Evolutionary conservation across 2,113 vertebrate species (phyloP).

Genomic region (Electrona antarctica): DNA sequence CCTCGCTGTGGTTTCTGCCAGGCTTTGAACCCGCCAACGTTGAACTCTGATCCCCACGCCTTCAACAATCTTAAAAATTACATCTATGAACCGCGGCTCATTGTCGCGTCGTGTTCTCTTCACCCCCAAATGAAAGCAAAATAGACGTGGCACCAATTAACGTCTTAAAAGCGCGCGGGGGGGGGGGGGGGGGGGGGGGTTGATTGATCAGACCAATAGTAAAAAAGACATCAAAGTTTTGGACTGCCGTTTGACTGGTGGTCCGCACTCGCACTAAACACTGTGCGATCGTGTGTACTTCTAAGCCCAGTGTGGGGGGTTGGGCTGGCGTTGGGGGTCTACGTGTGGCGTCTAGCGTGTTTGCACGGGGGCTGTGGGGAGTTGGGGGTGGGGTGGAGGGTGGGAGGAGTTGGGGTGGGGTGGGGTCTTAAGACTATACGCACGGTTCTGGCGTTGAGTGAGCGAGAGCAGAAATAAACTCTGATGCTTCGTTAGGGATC

Average conservation of each 20-base stretch:
- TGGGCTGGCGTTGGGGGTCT: constrained; percentile 32
- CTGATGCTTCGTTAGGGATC: constrained; percentile 76
- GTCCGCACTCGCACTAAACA: constrained; percentile 47
- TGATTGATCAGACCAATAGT: constrained; percentile 69
- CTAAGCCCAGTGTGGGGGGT: background rate
- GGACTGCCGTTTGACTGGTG: constrained; percentile 56
- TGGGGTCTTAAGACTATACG: constrained; percentile 8
- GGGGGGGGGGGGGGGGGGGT: constrained; percentile 12
- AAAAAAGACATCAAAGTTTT: constrained; percentile 75
- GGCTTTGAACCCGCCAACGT: constrained; percentile 52
- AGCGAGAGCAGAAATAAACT: constrained; percentile 69
- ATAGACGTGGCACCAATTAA: constrained; percentile 51
- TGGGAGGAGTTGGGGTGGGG: constrained; percentile 8
- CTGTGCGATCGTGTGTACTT: background rate
- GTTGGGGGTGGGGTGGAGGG: background rate
- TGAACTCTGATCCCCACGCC: constrained; percentile 64
- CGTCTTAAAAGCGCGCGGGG: constrained; percentile 56
- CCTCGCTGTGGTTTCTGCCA: constrained; percentile 62
- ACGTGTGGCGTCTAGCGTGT: constrained; percentile 58
- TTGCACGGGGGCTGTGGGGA: constrained; percentile 17
- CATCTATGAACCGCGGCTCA: constrained; percentile 66
- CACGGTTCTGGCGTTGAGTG: constrained; percentile 63
- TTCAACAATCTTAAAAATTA: constrained; percentile 56
- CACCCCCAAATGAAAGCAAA: constrained; percentile 12
- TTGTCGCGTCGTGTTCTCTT: constrained; percentile 47